A percentile compares a stretch with the other conserved stretches of the same genome.
These are phyloP conservation scores for Tubulanus polymorphus DNA, from an alignment of 2,888 invertebrate species.

Conservation along the genomic window DNA sequence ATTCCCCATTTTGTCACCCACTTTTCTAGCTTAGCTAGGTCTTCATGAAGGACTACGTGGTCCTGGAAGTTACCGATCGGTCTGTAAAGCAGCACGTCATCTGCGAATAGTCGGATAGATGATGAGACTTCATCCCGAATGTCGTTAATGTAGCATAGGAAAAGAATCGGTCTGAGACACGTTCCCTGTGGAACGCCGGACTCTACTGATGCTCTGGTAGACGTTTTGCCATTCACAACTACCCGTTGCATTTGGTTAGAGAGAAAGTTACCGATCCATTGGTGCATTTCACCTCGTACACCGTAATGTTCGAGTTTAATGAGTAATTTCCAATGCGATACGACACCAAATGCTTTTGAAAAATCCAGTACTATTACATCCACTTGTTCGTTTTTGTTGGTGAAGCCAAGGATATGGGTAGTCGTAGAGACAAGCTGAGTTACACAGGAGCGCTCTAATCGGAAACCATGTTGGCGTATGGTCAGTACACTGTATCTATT, in stretches of 20 bases:
- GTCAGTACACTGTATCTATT: conserved; percentile 3
- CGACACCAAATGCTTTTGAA: background rate
- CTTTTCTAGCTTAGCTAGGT: background rate
- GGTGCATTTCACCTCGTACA: background rate
- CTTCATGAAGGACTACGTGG: conserved; percentile 1
- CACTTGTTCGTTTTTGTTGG: conserved; percentile 2
- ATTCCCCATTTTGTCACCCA: conserved; percentile 9
- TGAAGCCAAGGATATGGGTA: background rate
- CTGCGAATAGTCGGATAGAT: conserved; percentile 9
- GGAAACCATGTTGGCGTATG: conserved; percentile 12
- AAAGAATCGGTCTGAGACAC: conserved; percentile 12
- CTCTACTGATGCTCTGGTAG: background rate
- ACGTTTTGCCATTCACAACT: background rate
- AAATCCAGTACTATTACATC: conserved; percentile 16
- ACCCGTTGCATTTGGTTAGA: conserved; percentile 5
- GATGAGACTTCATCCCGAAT: conserved; percentile 7
- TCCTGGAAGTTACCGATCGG: conserved; percentile 3
- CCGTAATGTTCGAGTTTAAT: conserved; percentile 7
- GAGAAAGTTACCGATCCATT: conserved; percentile 11
- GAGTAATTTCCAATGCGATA: conserved; percentile 3
- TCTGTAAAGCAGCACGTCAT: conserved; percentile 13
- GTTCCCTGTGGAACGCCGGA: conserved; percentile 13
- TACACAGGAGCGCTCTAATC: conserved; percentile 7
- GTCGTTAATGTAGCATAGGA: conserved; percentile 17
- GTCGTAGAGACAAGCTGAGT: conserved; percentile 9